phyloP scores from a whole-genome alignment of 2,113 vertebrate species.

The Psephotus haematonotus region DNA sequence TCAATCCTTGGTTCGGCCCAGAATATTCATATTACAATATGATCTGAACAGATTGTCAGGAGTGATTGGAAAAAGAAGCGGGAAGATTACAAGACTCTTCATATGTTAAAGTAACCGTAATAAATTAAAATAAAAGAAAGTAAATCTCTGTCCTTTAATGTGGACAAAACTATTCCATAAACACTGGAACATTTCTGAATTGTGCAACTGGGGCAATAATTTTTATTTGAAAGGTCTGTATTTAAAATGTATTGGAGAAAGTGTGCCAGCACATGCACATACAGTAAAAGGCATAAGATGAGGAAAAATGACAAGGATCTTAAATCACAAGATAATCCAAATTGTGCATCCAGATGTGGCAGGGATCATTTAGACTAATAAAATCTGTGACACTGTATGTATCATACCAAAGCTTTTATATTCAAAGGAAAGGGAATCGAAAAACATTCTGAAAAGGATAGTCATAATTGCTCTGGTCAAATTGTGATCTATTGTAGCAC shows the following conservation, averaged over 20 bases:
- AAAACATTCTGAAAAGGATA: not conserved
- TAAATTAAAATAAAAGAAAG: not conserved
- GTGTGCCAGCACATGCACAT: not conserved
- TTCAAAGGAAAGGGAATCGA: not conserved
- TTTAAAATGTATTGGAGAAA: not conserved
- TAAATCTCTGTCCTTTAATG: not conserved
- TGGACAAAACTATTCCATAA: not conserved
- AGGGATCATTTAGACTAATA: not conserved
- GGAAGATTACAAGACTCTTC: not conserved
- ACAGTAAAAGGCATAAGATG: not conserved
- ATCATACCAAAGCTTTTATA: not conserved
- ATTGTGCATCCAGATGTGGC: not conserved
- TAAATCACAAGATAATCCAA: not conserved
- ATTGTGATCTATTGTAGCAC: not conserved
- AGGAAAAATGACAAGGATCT: not conserved
- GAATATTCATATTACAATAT: not conserved
- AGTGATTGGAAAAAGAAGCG: not conserved
- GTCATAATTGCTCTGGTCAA: not conserved
- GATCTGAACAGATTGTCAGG: not conserved
- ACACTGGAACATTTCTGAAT: not conserved
- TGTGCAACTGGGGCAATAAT: not conserved
- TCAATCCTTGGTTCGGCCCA: not conserved
- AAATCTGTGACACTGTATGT: not conserved
- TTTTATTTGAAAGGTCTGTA: not conserved
- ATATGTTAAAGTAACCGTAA: not conserved